A percentile compares a stretch with the other conserved stretches of the same genome.
These are phyloP conservation scores for Andrena haemorrhoa DNA, from an alignment of 2,888 invertebrate species.

Conservation along the genomic window DNA sequence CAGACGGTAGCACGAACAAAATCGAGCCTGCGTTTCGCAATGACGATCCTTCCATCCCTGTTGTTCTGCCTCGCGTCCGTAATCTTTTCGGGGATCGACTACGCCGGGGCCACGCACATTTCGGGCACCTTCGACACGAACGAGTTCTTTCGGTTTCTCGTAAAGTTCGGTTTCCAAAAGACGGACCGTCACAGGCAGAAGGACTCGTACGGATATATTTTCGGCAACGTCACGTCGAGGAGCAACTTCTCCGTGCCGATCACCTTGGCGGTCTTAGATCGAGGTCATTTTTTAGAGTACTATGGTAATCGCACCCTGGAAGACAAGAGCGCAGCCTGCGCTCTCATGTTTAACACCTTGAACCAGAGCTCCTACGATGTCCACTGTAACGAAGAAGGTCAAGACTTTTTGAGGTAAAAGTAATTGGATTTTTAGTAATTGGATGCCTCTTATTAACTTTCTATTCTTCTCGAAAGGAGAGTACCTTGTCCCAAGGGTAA, in stretches of 20 bases:
- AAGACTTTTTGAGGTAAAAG: conserved; percentile 90
- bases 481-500: conserved; percentile 93
- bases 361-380: conserved; percentile 94
- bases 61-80: conserved; percentile 47
- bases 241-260: conserved; percentile 89
- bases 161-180: conserved; percentile 98
- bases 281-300: conserved; percentile 94
- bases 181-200: conserved; percentile 94
- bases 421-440: no score
- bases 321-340: conserved; percentile 91
- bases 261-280: conserved; percentile 96
- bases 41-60: conserved; percentile 49
- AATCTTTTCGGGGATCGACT: conserved; percentile 26
- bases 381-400: conserved; percentile 91
- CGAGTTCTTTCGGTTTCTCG: conserved; percentile 95
- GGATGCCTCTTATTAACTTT: background rate
- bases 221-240: conserved; percentile 95
- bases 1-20: conserved; percentile 27
- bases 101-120: conserved; percentile 85
- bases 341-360: conserved; percentile 94
- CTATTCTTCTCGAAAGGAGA: conserved; percentile 85
- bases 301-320: conserved; percentile 91
- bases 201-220: conserved; percentile 97
- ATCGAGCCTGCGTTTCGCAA: conserved; percentile 22
- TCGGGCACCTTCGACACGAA: conserved; percentile 88